Conservation (phyloP, 2,888 invertebrate species). For the Pedicia rivosa region DNA sequence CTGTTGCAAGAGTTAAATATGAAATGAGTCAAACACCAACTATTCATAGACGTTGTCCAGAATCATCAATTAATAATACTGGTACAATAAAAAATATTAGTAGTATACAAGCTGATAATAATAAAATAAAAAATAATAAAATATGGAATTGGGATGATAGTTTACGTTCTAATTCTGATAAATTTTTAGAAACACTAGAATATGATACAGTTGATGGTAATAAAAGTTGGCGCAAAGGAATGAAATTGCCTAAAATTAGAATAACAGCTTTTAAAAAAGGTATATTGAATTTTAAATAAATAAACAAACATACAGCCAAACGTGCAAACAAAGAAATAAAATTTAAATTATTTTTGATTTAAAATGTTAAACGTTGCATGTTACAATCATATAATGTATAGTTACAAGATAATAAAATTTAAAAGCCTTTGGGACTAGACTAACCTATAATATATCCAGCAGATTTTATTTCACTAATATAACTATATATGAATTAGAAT, state of each 20-base stretch:
- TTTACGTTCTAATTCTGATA: constrained; percentile 27
- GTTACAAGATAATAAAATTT: too few species aligned
- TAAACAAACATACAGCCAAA: too few species aligned
- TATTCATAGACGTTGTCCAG: background rate
- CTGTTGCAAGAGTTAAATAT: constrained; percentile 23
- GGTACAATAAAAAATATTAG: constrained; percentile 1
- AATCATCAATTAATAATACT: background rate
- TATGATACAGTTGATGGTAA: constrained; percentile 16
- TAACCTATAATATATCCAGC: too few species aligned
- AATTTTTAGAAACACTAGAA: constrained; percentile 28
- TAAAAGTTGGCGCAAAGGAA: constrained; percentile 8
- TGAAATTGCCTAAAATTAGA: constrained; percentile 9
- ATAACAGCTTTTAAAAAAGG: background rate
- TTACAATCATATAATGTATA: too few species aligned
- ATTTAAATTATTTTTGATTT: constrained; percentile 1
- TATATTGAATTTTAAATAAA: too few species aligned
- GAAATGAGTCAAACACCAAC: constrained; percentile 19
- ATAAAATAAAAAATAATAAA: constrained; percentile 5
- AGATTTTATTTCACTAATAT: too few species aligned
- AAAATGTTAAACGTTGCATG: too few species aligned
- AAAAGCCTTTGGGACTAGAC: too few species aligned
- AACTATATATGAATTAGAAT: too few species aligned
- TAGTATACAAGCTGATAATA: background rate
- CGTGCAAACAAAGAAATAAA: too few species aligned
- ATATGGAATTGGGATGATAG: constrained; percentile 30